These are phyloP conservation scores for Caenorhabditis macrosperma DNA, from an alignment of 2,888 invertebrate genomes.

Conservation along the genomic window DNA sequence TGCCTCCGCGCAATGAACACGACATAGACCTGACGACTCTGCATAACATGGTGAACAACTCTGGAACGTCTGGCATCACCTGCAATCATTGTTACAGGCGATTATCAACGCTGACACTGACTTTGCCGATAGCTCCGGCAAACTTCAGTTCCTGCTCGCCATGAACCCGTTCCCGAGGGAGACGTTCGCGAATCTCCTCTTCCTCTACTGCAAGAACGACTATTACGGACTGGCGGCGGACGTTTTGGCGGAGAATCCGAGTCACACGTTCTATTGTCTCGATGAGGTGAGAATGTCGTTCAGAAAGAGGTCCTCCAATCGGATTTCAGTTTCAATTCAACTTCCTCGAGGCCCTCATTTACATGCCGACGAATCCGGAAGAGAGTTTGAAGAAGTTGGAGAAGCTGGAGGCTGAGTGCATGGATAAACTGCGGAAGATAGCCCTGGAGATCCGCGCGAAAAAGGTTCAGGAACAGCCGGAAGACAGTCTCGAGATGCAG, in stretches of 20 bases:
- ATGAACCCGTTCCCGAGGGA: conserved; percentile 97
- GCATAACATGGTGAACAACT: conserved; percentile 88
- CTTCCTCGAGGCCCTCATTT: conserved; percentile 95
- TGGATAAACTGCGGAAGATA: conserved; percentile 29
- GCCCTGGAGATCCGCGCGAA: conserved; percentile 46
- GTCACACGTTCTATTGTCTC: conserved; percentile 89
- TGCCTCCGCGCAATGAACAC: conserved; percentile 89
- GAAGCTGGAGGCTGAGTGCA: conserved; percentile 83
- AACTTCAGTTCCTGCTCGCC: conserved; percentile 92
- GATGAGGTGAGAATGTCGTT: conserved; percentile 78
- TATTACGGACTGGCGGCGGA: conserved; percentile 98
- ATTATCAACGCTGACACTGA: conserved; percentile 82
- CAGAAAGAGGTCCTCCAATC: no score
- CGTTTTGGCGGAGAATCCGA: conserved; percentile 95
- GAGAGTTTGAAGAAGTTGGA: conserved; percentile 97
- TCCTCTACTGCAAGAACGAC: conserved; percentile 96
- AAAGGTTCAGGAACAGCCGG: conserved; percentile 19
- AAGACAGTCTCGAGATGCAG: conserved; percentile 75
- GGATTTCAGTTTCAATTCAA: conserved; percentile 82
- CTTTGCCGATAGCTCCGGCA: conserved; percentile 93
- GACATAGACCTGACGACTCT: conserved; percentile 97
- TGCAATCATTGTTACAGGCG: conserved; percentile 20
- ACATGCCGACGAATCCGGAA: conserved; percentile 95
- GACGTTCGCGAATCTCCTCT: conserved; percentile 94
- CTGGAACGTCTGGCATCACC: neutral